Percentiles rank a stretch among this genome's conserved stretches.
Conservation (phyloP, 2,888 invertebrate species). For the Mimumesa dahlbomi region DNA sequence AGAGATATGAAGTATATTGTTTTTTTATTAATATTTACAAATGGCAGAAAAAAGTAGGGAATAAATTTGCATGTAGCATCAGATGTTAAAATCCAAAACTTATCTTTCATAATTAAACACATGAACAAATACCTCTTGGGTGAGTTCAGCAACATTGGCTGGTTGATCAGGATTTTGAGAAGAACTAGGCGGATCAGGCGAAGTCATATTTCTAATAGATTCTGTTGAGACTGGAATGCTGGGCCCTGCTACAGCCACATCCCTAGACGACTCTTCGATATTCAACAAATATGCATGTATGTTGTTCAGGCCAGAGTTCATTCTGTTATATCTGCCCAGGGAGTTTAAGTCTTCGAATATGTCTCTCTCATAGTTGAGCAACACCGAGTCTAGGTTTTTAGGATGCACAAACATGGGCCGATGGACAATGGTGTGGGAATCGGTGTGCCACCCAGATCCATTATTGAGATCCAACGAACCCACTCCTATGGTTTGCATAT, state of each 20-base stretch:
- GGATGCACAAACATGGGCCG: slow-evolving; percentile 86
- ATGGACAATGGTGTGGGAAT: slow-evolving; percentile 82
- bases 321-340: slow-evolving; percentile 84
- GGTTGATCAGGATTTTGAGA: slow-evolving; percentile 65
- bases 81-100: too few relatives aligned
- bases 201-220: slow-evolving; percentile 63
- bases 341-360: slow-evolving; percentile 88
- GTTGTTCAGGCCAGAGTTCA: slow-evolving; percentile 81
- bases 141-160: slow-evolving; percentile 74
- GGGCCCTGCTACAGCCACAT: slow-evolving; percentile 66
- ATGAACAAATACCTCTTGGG: slow-evolving; percentile 79
- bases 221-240: slow-evolving; percentile 65
- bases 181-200: slow-evolving; percentile 66
- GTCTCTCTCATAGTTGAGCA: slow-evolving; percentile 87
- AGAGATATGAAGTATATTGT: too few relatives aligned
- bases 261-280: slow-evolving; percentile 79
- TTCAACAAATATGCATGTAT: slow-evolving; percentile 85
- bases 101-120: too few relatives aligned
- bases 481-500: slow-evolving; percentile 81
- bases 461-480: slow-evolving; percentile 83
- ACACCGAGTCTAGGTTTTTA: slow-evolving; percentile 86
- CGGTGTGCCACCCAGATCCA: slow-evolving; percentile 86
- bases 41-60: too few relatives aligned
- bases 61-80: too few relatives aligned
- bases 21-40: too few relatives aligned